phyloP scores from a whole-genome alignment of 1,140 invertebrate species.

The Drosophila nigrodunni region DNA sequence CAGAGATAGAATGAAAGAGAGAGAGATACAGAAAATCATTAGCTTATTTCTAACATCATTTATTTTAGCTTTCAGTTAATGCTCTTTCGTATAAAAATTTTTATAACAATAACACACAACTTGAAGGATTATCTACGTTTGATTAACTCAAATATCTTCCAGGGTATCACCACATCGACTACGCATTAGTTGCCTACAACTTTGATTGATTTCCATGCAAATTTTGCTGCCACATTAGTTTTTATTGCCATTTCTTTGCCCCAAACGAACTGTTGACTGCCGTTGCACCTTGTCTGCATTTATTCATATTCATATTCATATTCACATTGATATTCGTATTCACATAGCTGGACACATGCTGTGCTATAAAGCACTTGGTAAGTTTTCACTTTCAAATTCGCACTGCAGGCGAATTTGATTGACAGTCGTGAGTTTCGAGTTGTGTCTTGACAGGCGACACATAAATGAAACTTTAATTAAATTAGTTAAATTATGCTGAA shows the following conservation, averaged over 20 bases:
- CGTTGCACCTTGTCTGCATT: conserved; percentile 37
- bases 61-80: too few species aligned
- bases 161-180: conserved; percentile 29
- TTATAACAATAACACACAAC: too few species aligned
- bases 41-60: too few species aligned
- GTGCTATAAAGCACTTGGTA: conserved; percentile 12
- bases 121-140: too few species aligned
- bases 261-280: conserved; percentile 30
- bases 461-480: conserved; percentile 70
- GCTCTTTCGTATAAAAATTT: too few species aligned
- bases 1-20: too few species aligned
- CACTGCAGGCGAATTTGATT: conserved; percentile 66
- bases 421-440: conserved; percentile 63
- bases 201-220: conserved; percentile 72
- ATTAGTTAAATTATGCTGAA: conserved; percentile 61
- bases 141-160: background rate
- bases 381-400: conserved; percentile 76
- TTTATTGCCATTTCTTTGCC: conserved; percentile 71
- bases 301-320: conserved; percentile 22
- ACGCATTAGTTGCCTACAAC: background rate
- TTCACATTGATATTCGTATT: conserved; percentile 13
- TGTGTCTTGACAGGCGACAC: conserved; percentile 55
- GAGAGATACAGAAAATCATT: too few species aligned
- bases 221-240: conserved; percentile 61
- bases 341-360: conserved; percentile 26